These are phyloP conservation scores for Riparia riparia DNA, from an alignment of 2,113 vertebrate genomes.

Conservation along the genomic window DNA sequence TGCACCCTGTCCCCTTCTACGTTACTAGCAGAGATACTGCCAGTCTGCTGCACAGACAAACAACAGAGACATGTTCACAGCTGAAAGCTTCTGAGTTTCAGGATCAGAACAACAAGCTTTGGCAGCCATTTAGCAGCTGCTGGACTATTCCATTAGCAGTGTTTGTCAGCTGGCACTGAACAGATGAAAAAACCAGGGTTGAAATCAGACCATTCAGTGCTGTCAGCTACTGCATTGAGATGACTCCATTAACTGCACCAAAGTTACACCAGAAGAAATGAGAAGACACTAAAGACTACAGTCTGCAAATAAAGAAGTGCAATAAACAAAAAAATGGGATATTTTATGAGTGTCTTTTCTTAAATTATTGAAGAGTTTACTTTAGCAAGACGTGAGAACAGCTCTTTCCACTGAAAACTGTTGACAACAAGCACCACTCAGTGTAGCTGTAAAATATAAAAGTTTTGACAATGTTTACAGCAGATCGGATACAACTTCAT, in stretches of 20 bases:
- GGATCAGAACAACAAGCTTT: neutral
- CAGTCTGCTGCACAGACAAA: neutral
- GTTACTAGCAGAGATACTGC: neutral
- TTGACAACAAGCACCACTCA: neutral
- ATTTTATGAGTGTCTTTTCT: constrained; percentile 19
- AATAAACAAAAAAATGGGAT: neutral
- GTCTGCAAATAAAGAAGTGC: neutral
- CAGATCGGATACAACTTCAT: neutral
- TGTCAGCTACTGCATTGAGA: neutral
- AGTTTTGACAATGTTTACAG: constrained; percentile 33
- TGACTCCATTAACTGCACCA: neutral
- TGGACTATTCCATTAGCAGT: neutral
- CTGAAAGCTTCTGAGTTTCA: neutral
- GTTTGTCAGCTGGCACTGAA: neutral
- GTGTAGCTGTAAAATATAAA: constrained; percentile 16
- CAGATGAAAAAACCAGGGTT: neutral
- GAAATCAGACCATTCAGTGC: neutral
- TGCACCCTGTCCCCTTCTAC: neutral
- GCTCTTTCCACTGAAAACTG: constrained; percentile 5
- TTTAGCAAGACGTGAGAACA: neutral
- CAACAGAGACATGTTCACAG: fast-evolving
- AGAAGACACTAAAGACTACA: neutral
- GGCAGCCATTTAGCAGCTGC: neutral
- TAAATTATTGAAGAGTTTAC: constrained; percentile 23
- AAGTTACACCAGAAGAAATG: neutral